Conservation (phyloP, 2,797 vertebrate species). For the Hydrocynus forskahlii region DNA sequence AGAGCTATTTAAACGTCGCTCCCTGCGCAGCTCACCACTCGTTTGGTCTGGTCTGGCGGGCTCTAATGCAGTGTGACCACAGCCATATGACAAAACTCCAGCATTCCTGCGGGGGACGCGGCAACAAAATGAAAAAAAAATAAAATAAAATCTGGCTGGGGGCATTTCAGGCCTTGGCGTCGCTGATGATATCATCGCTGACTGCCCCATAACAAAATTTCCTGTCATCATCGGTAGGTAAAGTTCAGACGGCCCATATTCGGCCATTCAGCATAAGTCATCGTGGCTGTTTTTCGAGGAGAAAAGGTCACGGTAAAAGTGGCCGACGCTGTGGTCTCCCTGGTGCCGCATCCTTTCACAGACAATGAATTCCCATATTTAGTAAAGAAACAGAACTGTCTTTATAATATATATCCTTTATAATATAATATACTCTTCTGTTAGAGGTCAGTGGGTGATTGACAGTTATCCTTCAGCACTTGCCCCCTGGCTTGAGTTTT, state of each 20-base stretch:
- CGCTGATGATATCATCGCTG: conserved; percentile 24
- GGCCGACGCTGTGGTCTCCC: background rate
- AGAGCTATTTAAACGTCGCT: conserved; percentile 24
- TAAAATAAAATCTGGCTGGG: background rate
- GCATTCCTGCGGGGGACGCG: background rate
- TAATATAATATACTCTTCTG: too few relatives aligned
- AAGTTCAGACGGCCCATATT: background rate
- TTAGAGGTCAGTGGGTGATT: too few relatives aligned
- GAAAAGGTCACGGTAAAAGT: conserved; percentile 37
- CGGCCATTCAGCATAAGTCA: conserved; percentile 10
- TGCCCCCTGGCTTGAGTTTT: too few relatives aligned
- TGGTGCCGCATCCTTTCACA: background rate
- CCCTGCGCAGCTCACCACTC: conserved; percentile 3
- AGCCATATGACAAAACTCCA: conserved; percentile 24
- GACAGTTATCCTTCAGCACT: too few relatives aligned
- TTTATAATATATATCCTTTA: too few relatives aligned
- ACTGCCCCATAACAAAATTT: conserved; percentile 19
- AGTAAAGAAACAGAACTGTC: too few relatives aligned
- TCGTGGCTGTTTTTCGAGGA: conserved; percentile 5
- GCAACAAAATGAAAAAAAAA: background rate
- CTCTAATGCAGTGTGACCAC: conserved; percentile 40
- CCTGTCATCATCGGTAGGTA: background rate
- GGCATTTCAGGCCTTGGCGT: background rate
- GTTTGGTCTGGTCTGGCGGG: background rate
- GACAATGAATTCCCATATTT: too few relatives aligned